Evolutionary conservation across 1,140 invertebrate species (phyloP), one percentile per base, ranked within the genome.

Genomic region (Brachionus plicatilis): DNA sequence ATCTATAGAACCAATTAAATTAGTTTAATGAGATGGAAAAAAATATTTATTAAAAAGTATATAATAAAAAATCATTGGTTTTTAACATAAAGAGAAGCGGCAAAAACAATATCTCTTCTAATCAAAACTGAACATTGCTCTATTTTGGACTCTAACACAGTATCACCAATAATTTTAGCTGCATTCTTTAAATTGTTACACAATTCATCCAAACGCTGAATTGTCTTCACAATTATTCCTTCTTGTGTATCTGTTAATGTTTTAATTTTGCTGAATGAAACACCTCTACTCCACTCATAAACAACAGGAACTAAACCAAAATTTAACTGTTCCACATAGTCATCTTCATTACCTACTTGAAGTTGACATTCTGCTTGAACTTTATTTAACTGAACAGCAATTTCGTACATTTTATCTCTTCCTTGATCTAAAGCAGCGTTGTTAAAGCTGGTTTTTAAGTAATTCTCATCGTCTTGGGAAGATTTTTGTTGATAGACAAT

Each of bases 81-180:
- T 70, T 84, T 84, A 33, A 75, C 68, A 75, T 99, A 99, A 14
- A 99, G 91, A 90, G 95, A 97, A 24, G 96, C 95, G 43, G 96
- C 94, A 90, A 99, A 99, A 1, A 99, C 97, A 88, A 99, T 99
- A 89, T 99, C 97, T 86, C 98, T 90, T 88, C 97, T 97, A 80
- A 99, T 98, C 45, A 94, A 92, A 1, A 93, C 93, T 0, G 95
- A 95, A 0, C 96, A 95, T 89, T 96, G 94, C 88, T 97, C 94
- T 94, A 99, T 97, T 91, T 98, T 99, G 72, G 93, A 93, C 87
- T 94, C 93, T 0, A 99, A 90, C 20, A 93, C 93, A 0, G 95
- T 94, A 90, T 98, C 95, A 0, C 97, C 97, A 85, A 99, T 95
- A 17, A 96, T 94, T 75, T 93, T 92, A 0, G 96, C 95, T 1